Evolutionary conservation across 2,888 invertebrate species (phyloP), one percentile per base, ranked within the genome.

Genomic region (Ophion costatus): DNA sequence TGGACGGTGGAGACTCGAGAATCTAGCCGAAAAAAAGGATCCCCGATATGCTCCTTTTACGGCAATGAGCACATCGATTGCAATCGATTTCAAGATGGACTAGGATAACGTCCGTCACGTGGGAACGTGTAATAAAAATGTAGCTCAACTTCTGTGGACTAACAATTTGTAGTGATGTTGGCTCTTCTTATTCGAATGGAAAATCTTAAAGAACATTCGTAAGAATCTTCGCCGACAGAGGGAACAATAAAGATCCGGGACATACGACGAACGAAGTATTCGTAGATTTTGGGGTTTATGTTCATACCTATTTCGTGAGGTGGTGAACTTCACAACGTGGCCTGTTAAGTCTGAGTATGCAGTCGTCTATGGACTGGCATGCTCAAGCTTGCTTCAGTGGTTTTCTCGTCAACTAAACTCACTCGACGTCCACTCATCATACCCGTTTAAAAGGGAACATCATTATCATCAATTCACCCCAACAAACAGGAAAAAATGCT

Each of bases 61-160:
- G 76, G 51, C 66, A 66, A 76, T 64, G 51, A 33, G 76, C 56
- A 56, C 9, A 76, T 66, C 56, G 38, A 76, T 76, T 56, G 66
- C 56, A 67, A 56, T 38, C 24, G 66, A 51, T 64, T 56, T 45
- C 10, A 38, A 14, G 33, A 17, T 11, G 10, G 11, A 20, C 29
- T 14, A 22, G 11, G 38, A 6, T 17, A 33, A 56, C 9, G 22
- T 33, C 6, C 29, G 2, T 38, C 29, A 57, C 57, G 24, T 57
- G 29, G 17, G 9, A 56, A 14, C 6, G 45, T 10, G 10, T 14
- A 67, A 69, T 9, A 17, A 51, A 69, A 24, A 17, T 14, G 11
- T 24, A 17, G 38, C 24, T 17, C 22, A 51, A 45, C 14, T 24
- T 70, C 56, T 24, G 70, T 22, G 59, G 59, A 20, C 17, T 20